Percentiles rank a stretch among this genome's conserved stretches.
These are phyloP conservation scores for Lagodon rhomboides DNA, from an alignment of 2,797 vertebrate species.

Conservation along the genomic window DNA sequence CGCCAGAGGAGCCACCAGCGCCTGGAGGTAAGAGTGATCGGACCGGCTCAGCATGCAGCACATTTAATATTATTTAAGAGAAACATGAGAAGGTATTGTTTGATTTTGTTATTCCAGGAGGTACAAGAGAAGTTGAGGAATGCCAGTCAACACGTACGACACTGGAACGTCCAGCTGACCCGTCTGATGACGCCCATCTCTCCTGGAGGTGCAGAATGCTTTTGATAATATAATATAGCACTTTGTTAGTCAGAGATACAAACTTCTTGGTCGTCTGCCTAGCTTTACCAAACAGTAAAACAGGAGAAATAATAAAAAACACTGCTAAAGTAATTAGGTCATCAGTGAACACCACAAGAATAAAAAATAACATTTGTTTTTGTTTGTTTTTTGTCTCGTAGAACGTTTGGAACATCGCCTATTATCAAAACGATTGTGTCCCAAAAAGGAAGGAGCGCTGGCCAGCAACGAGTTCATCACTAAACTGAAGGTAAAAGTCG, in stretches of 20 bases:
- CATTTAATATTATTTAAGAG: background rate
- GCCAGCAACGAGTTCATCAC: slow-evolving; percentile 86
- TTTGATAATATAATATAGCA: no score
- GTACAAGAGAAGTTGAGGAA: slow-evolving; percentile 81
- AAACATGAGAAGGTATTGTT: background rate
- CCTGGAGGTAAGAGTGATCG: slow-evolving; percentile 69
- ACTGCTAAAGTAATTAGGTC: no score
- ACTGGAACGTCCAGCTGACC: slow-evolving; percentile 88
- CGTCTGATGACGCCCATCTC: slow-evolving; percentile 85
- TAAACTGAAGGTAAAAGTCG: slow-evolving; percentile 76
- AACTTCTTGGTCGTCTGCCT: no score
- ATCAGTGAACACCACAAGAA: background rate
- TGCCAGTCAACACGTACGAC: slow-evolving; percentile 81
- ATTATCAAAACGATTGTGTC: slow-evolving; percentile 65
- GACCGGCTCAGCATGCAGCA: background rate
- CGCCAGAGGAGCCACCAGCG: slow-evolving; percentile 78
- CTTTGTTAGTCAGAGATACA: no score
- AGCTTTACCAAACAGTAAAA: background rate
- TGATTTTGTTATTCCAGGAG: slow-evolving; percentile 69
- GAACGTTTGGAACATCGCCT: slow-evolving; percentile 74
- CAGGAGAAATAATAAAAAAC: no score
- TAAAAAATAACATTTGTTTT: no score
- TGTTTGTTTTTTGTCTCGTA: slow-evolving; percentile 42
- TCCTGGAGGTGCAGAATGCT: slow-evolving; percentile 80
- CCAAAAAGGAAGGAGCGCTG: slow-evolving; percentile 82